phyloP scores from a whole-genome alignment of 2,888 invertebrate species.

The Lymantria dispar region DNA sequence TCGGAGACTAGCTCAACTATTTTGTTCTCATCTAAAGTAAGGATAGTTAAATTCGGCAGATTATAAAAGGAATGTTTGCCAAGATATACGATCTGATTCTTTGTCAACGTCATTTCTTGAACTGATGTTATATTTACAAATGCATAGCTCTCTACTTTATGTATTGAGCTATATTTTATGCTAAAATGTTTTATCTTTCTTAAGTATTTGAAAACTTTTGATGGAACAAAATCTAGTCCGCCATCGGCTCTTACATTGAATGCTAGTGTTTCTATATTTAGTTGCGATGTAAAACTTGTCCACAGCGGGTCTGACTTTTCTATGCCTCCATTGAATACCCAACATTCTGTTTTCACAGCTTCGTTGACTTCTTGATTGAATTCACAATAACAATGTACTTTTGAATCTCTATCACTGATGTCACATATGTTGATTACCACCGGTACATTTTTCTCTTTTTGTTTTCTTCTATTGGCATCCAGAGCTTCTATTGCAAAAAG shows the following conservation, averaged over 20 bases:
- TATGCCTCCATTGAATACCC: slow-evolving; percentile 87
- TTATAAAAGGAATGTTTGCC: slow-evolving; percentile 88
- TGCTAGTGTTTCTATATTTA: slow-evolving; percentile 85
- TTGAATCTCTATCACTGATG: slow-evolving; percentile 77
- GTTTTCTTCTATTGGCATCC: slow-evolving; percentile 71
- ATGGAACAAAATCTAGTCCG: slow-evolving; percentile 87
- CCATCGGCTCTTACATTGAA: slow-evolving; percentile 88
- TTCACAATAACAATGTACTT: slow-evolving; percentile 87
- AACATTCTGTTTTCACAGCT: slow-evolving; percentile 89
- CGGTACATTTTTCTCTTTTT: slow-evolving; percentile 62
- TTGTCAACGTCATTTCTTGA: slow-evolving; percentile 86
- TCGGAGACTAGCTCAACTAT: slow-evolving; percentile 88
- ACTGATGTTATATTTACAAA: slow-evolving; percentile 89
- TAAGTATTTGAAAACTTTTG: slow-evolving; percentile 85
- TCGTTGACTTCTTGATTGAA: slow-evolving; percentile 77
- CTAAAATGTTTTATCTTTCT: slow-evolving; percentile 85
- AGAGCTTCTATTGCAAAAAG: slow-evolving; percentile 74
- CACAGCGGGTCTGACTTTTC: slow-evolving; percentile 86
- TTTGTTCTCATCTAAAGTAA: slow-evolving; percentile 89
- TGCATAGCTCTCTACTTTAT: slow-evolving; percentile 86
- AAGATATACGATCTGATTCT: slow-evolving; percentile 86
- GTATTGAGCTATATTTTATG: slow-evolving; percentile 88
- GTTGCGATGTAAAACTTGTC: slow-evolving; percentile 88
- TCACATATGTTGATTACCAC: slow-evolving; percentile 79
- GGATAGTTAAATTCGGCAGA: slow-evolving; percentile 85